These are phyloP conservation scores for Cataglyphis cursor DNA, from an alignment of 2,888 invertebrate genomes.

Conservation along the genomic window DNA sequence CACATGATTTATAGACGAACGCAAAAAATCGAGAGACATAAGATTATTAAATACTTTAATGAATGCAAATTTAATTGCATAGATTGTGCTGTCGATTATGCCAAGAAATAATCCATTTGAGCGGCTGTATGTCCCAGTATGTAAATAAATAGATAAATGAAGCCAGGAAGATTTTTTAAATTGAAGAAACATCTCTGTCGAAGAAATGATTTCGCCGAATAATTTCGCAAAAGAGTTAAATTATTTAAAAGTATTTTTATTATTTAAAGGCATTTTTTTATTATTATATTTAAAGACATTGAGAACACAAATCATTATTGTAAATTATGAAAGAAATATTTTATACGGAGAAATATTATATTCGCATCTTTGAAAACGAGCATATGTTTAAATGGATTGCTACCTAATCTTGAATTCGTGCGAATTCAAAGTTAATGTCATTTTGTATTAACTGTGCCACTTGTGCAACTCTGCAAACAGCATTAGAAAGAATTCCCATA, in stretches of 20 bases:
- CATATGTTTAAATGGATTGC: not conserved
- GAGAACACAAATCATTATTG: not conserved
- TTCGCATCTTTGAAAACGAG: not conserved
- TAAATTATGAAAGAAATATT: not conserved
- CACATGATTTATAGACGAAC: no score
- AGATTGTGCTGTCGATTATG: not conserved
- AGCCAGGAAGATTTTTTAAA: conserved; percentile 68
- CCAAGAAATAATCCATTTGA: not conserved
- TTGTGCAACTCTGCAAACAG: conserved; percentile 54
- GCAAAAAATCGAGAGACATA: no score
- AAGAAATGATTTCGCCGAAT: conserved; percentile 72
- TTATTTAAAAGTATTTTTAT: not conserved
- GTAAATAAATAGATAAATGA: not conserved
- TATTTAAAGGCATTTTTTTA: not conserved
- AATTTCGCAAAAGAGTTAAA: conserved; percentile 62
- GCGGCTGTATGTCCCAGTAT: not conserved
- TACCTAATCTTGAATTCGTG: conserved; percentile 48
- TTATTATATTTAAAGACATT: not conserved
- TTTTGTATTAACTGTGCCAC: conserved; percentile 70
- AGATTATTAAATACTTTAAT: not conserved
- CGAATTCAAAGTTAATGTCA: conserved; percentile 72
- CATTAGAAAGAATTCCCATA: conserved; percentile 67
- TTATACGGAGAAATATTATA: not conserved
- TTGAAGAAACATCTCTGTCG: conserved; percentile 72
- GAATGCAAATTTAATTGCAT: not conserved